Base-by-base conservation (phyloP, 2,888 invertebrate genomes). In the Thereva unica region DNA sequence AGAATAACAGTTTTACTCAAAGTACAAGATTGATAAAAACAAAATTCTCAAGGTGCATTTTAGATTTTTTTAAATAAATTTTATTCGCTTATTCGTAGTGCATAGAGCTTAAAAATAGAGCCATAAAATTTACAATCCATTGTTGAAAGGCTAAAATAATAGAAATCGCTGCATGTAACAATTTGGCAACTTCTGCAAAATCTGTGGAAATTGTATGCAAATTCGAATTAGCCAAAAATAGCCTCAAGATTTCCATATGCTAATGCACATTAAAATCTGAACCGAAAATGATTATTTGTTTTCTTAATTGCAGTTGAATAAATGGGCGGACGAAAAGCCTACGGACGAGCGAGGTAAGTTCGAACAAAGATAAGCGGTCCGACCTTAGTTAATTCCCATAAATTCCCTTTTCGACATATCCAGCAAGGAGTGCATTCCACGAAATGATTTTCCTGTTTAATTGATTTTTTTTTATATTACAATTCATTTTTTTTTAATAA, bases 301-400 rank as follows among this genome's bases (percentile, higher is more conserved):
- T 66, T 44, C 69, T 81, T 86, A 86, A 84, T 86, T 87, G 80
- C 87, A 89, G 83, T 89, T 89, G 86, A 90, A 90, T 83, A 91
- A 91, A 89, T 91, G 91, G 83, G 82, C 85, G 76, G 79, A 79
- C 71, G 76, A 73, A 73, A 79, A 77, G 75, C 69, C 75, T 73
- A 75, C 72, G 75, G 74, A 75, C 75, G 75, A 74, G 73, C 76
- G 74, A 71, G 74, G 79, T 78, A 75, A 72, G 76, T 72, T 57
- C 63, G 5, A 35, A 37, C 7, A 40, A 10, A 8, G 35, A 9
- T 35, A 35, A 34, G n/a, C 44, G 23, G 41, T 5, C 35, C 35
- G 50, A 63, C 7, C 38, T 37, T 42, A 7, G n/a, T 40, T n/a
- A 4, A 61, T 4, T 5, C 6, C 2, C 9, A 12, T 9, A 12